These are phyloP conservation scores for Mastacembelus armatus DNA, from an alignment of 2,797 vertebrate species.

Conservation along the genomic window DNA sequence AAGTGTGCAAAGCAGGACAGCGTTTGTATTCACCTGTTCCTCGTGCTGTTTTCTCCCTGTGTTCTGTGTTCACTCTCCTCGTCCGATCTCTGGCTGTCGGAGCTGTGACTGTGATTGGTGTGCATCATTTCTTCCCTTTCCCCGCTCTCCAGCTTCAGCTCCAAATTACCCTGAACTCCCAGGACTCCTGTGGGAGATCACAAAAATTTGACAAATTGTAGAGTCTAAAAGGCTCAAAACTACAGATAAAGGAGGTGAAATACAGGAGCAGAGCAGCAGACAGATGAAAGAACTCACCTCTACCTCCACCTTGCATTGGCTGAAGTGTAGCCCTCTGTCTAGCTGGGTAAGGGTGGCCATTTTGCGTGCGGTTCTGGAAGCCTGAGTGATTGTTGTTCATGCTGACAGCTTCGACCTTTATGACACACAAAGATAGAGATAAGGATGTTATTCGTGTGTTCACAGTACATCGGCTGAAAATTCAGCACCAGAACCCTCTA, in stretches of 20 bases:
- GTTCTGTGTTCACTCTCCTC: conserved; percentile 91
- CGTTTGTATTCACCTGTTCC: conserved; percentile 74
- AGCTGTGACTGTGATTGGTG: conserved; percentile 73
- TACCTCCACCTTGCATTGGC: conserved; percentile 50
- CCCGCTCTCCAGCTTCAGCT: conserved; percentile 92
- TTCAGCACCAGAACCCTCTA: conserved; percentile 3
- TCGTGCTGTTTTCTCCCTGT: conserved; percentile 78
- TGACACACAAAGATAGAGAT: conserved; percentile 54
- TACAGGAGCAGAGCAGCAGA: background rate
- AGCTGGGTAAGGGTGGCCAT: conserved; percentile 68
- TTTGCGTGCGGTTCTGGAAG: conserved; percentile 73
- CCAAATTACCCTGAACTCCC: conserved; percentile 74
- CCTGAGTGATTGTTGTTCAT: conserved; percentile 90
- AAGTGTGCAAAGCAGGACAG: background rate
- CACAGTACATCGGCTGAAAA: background rate
- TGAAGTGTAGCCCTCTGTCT: conserved; percentile 66
- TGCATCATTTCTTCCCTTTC: conserved; percentile 90
- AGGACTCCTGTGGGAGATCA: conserved; percentile 59
- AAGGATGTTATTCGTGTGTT: conserved; percentile 3
- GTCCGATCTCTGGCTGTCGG: conserved; percentile 93
- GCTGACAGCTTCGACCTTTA: conserved; percentile 82
- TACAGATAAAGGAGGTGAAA: background rate
- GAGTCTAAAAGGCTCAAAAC: background rate
- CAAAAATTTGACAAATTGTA: background rate
- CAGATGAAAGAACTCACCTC: conserved; percentile 33